Evolutionary conservation across 2,113 vertebrate species (phyloP).

Genomic region (Chloroceryle aenea): DNA sequence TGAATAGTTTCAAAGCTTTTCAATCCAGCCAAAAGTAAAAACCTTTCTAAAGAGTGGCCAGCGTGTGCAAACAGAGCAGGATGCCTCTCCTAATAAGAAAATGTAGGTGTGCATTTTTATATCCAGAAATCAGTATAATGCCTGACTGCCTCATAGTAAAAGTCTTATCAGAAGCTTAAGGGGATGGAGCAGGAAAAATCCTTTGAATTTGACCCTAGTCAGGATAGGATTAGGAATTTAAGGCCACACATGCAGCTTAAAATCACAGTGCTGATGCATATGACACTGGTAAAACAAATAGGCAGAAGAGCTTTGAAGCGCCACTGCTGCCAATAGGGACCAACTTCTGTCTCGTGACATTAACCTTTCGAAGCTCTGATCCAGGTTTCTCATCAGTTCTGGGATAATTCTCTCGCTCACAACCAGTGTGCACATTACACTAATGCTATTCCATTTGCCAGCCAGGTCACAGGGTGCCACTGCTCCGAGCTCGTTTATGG

Average conservation of each 20-base stretch:
- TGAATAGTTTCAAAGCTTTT: not conserved
- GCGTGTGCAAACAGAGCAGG: not conserved
- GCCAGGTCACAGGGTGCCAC: not conserved
- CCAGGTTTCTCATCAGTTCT: not conserved
- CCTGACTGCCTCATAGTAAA: not conserved
- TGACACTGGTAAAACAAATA: constrained; percentile 12
- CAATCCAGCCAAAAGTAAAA: not conserved
- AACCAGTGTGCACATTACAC: accelerated
- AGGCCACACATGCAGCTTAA: not conserved
- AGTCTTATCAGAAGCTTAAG: not conserved
- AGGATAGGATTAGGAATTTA: constrained; percentile 8
- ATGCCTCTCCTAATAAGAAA: not conserved
- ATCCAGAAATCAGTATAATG: not conserved
- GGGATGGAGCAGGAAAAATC: not conserved
- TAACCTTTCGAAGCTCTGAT: constrained; percentile 19
- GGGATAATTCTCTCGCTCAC: not conserved
- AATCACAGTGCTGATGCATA: not conserved
- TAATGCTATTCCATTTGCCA: not conserved
- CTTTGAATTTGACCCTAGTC: constrained; percentile 28
- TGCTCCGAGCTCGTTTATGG: not conserved
- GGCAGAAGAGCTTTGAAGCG: not conserved
- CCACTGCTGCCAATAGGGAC: not conserved
- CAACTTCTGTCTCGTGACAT: not conserved
- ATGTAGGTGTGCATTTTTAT: not conserved
- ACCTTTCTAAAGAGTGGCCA: not conserved